Conservation (phyloP, 92 coral and sea anemone genomes). For the Epizoanthus ramosus region DNA sequence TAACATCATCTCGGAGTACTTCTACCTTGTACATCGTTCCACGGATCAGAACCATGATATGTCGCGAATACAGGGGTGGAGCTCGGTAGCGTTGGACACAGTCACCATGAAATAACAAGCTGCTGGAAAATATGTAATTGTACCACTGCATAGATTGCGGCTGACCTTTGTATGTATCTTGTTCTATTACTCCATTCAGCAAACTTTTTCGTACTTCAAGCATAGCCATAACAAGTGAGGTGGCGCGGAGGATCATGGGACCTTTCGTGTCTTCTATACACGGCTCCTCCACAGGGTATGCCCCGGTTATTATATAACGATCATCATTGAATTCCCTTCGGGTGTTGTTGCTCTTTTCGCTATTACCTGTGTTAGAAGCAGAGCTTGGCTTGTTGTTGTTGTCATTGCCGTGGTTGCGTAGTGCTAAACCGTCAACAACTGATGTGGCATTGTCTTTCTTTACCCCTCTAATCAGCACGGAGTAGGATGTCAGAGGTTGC, state of each 20-base stretch:
- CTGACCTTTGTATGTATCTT: slow-evolving; percentile 51
- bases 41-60: slow-evolving; percentile 70
- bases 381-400: slow-evolving; percentile 9
- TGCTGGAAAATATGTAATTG: slow-evolving; percentile 73
- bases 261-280: not conserved
- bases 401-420: not conserved
- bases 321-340: not conserved
- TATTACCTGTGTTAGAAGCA: not conserved
- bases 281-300: not conserved
- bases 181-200: slow-evolving; percentile 45
- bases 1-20: slow-evolving; percentile 24
- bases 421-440: slow-evolving; percentile 54
- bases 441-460: slow-evolving; percentile 44
- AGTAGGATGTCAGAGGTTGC: slow-evolving; percentile 79
- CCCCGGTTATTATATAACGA: not conserved
- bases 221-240: slow-evolving; percentile 61
- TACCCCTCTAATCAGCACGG: slow-evolving; percentile 75
- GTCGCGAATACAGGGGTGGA: slow-evolving; percentile 59
- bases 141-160: slow-evolving; percentile 89
- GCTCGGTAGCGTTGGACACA: slow-evolving; percentile 75
- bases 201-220: slow-evolving; percentile 67
- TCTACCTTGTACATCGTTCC: slow-evolving; percentile 80
- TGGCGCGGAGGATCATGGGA: slow-evolving; percentile 57
- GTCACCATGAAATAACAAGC: slow-evolving; percentile 74
- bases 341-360: not conserved